Evolutionary conservation across 2,797 vertebrate genomes (phyloP).

Genomic region (Nannoperca obscura): DNA sequence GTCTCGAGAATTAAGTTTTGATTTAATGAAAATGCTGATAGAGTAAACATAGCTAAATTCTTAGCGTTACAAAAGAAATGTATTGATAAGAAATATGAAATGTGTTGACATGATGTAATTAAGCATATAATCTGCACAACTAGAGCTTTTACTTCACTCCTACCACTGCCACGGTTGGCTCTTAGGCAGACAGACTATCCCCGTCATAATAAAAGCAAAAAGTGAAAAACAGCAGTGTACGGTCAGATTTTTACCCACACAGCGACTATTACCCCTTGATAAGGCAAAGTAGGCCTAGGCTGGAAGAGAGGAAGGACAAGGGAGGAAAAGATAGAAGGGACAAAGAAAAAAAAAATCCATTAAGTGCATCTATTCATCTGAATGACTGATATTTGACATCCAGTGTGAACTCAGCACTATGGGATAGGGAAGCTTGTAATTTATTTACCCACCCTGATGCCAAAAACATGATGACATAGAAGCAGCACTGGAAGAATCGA

Average conservation of each 20-base stretch:
- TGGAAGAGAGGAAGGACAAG: neutral
- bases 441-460: constrained; percentile 37
- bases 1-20: neutral
- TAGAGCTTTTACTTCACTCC: neutral
- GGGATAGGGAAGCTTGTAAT: constrained; percentile 32
- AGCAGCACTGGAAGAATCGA: neutral
- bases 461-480: constrained; percentile 18
- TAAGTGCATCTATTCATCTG: constrained; percentile 30
- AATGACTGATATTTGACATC: constrained; percentile 40
- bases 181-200: neutral
- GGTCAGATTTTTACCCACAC: neutral
- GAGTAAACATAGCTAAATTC: neutral
- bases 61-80: neutral
- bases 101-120: neutral
- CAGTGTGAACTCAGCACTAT: constrained; percentile 21
- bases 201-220: neutral
- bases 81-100: constrained; percentile 4
- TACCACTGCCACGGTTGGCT: neutral
- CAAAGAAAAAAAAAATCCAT: constrained; percentile 10
- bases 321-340: neutral
- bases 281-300: neutral
- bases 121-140: constrained; percentile 10
- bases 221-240: neutral
- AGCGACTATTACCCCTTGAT: neutral
- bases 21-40: neutral